Evolutionary conservation across 2,888 invertebrate species (phyloP).

Genomic region (Atethmia centrago): DNA sequence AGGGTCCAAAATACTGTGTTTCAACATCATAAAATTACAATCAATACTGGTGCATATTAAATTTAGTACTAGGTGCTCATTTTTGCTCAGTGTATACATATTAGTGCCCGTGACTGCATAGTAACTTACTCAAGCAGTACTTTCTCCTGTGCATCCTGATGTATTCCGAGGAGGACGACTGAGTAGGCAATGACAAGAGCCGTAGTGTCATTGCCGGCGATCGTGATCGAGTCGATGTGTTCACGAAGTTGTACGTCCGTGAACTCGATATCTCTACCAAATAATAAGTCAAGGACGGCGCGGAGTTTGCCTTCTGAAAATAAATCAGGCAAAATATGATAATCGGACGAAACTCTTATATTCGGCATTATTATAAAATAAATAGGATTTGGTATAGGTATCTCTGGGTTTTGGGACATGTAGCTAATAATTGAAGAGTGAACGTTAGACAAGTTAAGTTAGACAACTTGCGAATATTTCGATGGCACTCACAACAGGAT

Average conservation of each 20-base stretch:
- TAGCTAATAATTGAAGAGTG: neutral
- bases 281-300: slow-evolving; percentile 85
- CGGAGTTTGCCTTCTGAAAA: slow-evolving; percentile 83
- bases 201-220: slow-evolving; percentile 90
- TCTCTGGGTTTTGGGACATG: neutral
- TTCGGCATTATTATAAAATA: neutral
- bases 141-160: slow-evolving; percentile 80
- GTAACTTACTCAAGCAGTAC: slow-evolving; percentile 79
- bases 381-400: neutral
- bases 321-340: neutral
- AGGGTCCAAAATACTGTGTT: neutral
- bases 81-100: neutral
- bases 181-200: slow-evolving; percentile 87
- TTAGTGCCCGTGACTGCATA: neutral
- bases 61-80: neutral
- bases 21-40: neutral
- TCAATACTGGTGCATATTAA: too few species aligned
- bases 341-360: neutral
- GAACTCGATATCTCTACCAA: slow-evolving; percentile 86
- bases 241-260: slow-evolving; percentile 90
- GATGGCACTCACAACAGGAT: neutral
- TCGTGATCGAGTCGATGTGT: slow-evolving; percentile 91
- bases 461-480: neutral
- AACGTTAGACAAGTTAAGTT: neutral
- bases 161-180: slow-evolving; percentile 84